A percentile compares a stretch with the other conserved stretches of the same genome.
These are phyloP conservation scores for Pangasius sanitwongsei DNA, from an alignment of 2,797 vertebrate species.

Conservation along the genomic window DNA sequence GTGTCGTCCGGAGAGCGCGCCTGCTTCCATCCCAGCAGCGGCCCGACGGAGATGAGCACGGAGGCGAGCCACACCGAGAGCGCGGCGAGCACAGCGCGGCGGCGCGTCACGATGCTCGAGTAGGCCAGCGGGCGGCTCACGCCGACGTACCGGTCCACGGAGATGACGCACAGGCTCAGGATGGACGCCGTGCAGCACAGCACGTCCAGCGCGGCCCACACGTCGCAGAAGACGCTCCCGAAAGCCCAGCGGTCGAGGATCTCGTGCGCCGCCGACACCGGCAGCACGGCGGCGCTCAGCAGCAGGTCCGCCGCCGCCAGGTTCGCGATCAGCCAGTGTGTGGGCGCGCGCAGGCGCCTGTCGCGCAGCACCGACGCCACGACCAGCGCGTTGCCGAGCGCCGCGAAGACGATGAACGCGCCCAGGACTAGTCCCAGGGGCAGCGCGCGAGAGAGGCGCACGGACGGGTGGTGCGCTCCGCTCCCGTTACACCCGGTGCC, in stretches of 20 bases:
- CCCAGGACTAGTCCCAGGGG: conserved; percentile 50
- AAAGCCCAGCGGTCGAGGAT: conserved; percentile 93
- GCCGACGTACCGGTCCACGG: conserved; percentile 83
- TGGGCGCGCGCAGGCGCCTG: conserved; percentile 89
- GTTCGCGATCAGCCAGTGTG: conserved; percentile 94
- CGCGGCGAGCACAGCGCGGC: conserved; percentile 51
- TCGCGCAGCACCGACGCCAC: conserved; percentile 94
- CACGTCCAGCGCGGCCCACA: conserved; percentile 97
- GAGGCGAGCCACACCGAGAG: conserved; percentile 51
- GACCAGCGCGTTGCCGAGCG: conserved; percentile 88
- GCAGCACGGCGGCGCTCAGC: conserved; percentile 89
- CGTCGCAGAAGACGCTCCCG: conserved; percentile 89
- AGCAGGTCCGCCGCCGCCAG: conserved; percentile 95
- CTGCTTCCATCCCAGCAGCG: conserved; percentile 59
- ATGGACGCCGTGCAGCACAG: conserved; percentile 97
- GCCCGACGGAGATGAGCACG: conserved; percentile 50
- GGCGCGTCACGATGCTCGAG: conserved; percentile 53
- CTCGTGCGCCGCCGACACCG: conserved; percentile 94
- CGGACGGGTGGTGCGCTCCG: not conserved
- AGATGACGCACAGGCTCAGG: conserved; percentile 97
- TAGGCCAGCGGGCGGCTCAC: conserved; percentile 57
- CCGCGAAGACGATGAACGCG: conserved; percentile 51
- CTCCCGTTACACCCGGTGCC: conserved; percentile 3
- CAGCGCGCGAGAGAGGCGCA: conserved; percentile 52
- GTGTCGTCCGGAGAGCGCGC: conserved; percentile 42